Base-by-base conservation (phyloP, 1,140 invertebrate species). In the Drusus annulatus region DNA sequence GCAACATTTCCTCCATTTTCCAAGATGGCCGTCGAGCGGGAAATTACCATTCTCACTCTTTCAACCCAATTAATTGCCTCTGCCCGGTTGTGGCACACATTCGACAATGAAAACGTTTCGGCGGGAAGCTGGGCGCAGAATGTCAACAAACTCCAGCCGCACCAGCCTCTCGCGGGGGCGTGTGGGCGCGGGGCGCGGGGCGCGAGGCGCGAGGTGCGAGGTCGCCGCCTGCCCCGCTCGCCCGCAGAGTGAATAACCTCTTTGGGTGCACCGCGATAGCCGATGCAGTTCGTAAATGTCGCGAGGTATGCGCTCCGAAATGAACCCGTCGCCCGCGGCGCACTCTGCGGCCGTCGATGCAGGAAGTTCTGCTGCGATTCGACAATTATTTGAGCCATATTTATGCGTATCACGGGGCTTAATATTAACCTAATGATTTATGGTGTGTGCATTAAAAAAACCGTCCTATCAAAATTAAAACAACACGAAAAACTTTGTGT, bases 191-290 rank as follows among this genome's bases (percentile, higher is more conserved):
- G 13, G 10, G 31, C 31, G 31, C 31, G 31, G 8, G 31, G 31
- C 1, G 31, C 31, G 31, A 36, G 31, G 31, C 6, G 31, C 31
- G 31, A 36, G 8, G 19, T 6, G 13, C n/a, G 17, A 50, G 31
- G n/a, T 23, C 21, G 21, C 19, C n/a, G 23, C 21, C 19, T 7
- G 31, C 31, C 7, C 8, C 31, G 31, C 23, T 15, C 62, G 31
- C 62, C 31, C 0, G 45, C 76, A 31, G 60, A 51, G 76, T 77
- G 60, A 77, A 77, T 77, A 65, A 77, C 76, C 76, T 77, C 76
- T 77, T 77, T 77, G 51, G 74, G 56, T 76, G 74, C 63, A 69
- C 50, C 79, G 52, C 52, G 63, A 76, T 71, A 80, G 56, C 56
- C 36, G 36, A 45, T 73, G 68, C 78, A 79, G 16, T 71, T 69